A percentile compares a stretch with the other conserved stretches of the same genome.
phyloP scores from a whole-genome alignment of 2,797 vertebrate genomes.

The Parauchenoglanis punctatus region DNA sequence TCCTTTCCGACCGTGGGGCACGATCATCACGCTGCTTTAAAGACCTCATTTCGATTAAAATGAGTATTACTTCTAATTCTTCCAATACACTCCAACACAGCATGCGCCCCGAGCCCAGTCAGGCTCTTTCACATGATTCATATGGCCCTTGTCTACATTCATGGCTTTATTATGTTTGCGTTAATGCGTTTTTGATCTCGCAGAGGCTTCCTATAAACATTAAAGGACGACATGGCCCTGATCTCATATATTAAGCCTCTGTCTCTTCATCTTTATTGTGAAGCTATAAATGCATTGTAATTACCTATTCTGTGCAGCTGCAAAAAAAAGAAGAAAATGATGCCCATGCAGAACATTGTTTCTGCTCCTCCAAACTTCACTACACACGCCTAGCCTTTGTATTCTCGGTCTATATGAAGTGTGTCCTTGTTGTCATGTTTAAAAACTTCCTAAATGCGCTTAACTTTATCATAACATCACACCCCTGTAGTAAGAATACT shows the following conservation, averaged over 20 bases:
- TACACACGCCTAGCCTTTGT: conserved; percentile 4
- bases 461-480: not conserved
- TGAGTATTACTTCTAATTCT: conserved; percentile 77
- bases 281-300: conserved; percentile 61
- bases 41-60: conserved; percentile 83
- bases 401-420: conserved; percentile 3
- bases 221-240: conserved; percentile 64
- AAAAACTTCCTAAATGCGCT: not conserved
- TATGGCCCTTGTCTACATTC: conserved; percentile 66
- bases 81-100: conserved; percentile 77
- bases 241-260: conserved; percentile 63
- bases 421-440: not conserved
- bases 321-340: conserved; percentile 20
- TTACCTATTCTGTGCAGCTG: conserved; percentile 25
- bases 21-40: conserved; percentile 74
- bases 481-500: not conserved
- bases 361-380: not conserved
- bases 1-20: conserved; percentile 67
- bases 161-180: conserved; percentile 68
- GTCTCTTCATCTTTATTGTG: conserved; percentile 62
- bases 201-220: conserved; percentile 70
- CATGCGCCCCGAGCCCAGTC: conserved; percentile 62
- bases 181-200: conserved; percentile 73
- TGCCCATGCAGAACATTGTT: not conserved
- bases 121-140: conserved; percentile 63